These are phyloP conservation scores for Pseudomyrmex dendroicus DNA, from an alignment of 1,140 invertebrate species.

Conservation along the genomic window DNA sequence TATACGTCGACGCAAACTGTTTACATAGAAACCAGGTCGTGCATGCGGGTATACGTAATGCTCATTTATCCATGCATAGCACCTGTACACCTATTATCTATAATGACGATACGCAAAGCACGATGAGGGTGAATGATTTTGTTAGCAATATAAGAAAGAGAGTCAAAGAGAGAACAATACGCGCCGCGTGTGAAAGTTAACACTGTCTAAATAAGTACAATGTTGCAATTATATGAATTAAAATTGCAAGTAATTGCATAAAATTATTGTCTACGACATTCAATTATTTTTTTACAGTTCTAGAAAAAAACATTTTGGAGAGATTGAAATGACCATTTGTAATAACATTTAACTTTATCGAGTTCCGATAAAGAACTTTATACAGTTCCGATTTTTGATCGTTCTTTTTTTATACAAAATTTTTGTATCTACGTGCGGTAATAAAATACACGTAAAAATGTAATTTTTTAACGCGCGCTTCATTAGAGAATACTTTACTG, in stretches of 20 bases:
- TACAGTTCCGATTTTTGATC: too few species aligned
- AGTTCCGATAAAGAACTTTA: too few species aligned
- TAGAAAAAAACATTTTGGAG: too few species aligned
- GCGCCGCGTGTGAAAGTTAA: too few species aligned
- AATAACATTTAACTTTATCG: too few species aligned
- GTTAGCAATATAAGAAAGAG: constrained; percentile 6
- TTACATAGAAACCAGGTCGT: constrained; percentile 53
- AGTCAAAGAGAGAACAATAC: not conserved
- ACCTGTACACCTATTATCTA: constrained; percentile 49
- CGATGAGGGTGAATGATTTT: constrained; percentile 41
- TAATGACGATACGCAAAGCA: constrained; percentile 29
- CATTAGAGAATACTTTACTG: too few species aligned
- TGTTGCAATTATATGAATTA: not conserved
- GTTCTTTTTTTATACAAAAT: too few species aligned
- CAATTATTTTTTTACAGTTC: not conserved
- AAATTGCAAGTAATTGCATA: not conserved
- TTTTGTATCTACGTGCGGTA: too few species aligned
- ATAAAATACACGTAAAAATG: too few species aligned
- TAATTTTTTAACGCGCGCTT: too few species aligned
- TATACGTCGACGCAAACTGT: constrained; percentile 21
- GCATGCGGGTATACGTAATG: constrained; percentile 59
- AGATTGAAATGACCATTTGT: too few species aligned
- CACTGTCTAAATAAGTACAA: not conserved
- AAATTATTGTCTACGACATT: not conserved
- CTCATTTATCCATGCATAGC: constrained; percentile 53